Evolutionary conservation across 2,888 invertebrate genomes (phyloP).

Genomic region (Acronicta aceris): DNA sequence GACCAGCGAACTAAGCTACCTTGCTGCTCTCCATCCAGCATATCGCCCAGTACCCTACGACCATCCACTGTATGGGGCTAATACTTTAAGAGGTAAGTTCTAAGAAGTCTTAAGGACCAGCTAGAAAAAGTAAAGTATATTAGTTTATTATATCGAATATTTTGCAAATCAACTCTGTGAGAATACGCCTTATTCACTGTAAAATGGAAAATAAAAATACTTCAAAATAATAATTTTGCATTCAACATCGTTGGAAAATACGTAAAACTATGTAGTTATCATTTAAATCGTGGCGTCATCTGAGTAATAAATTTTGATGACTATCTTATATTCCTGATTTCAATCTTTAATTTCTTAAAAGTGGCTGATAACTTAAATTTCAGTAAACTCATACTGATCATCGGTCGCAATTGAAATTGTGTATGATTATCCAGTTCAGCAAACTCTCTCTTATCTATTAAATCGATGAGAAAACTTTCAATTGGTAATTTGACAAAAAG

Average conservation of each 20-base stretch:
- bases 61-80: conserved; percentile 88
- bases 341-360: conserved; percentile 16
- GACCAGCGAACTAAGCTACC: conserved; percentile 86
- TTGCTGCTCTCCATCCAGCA: conserved; percentile 87
- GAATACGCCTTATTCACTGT: too few species aligned
- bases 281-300: too few species aligned
- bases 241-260: too few species aligned
- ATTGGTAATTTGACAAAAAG: conserved; percentile 32
- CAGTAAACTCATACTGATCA: conserved; percentile 31
- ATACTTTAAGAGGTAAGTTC: conserved; percentile 83
- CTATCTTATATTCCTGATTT: conserved; percentile 9
- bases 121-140: too few species aligned
- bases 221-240: too few species aligned
- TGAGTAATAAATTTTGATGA: conserved; percentile 17
- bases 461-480: conserved; percentile 10
- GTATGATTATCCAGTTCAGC: conserved; percentile 30
- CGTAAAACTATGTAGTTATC: too few species aligned
- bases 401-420: conserved; percentile 22
- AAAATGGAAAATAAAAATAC: too few species aligned
- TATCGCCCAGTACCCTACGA: conserved; percentile 91
- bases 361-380: conserved; percentile 32
- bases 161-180: too few species aligned
- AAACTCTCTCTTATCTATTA: conserved; percentile 13
- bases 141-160: too few species aligned
- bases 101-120: too few species aligned